These are phyloP conservation scores for Pteropus rufus DNA, from an alignment of 2,797 vertebrate genomes.

Conservation along the genomic window DNA sequence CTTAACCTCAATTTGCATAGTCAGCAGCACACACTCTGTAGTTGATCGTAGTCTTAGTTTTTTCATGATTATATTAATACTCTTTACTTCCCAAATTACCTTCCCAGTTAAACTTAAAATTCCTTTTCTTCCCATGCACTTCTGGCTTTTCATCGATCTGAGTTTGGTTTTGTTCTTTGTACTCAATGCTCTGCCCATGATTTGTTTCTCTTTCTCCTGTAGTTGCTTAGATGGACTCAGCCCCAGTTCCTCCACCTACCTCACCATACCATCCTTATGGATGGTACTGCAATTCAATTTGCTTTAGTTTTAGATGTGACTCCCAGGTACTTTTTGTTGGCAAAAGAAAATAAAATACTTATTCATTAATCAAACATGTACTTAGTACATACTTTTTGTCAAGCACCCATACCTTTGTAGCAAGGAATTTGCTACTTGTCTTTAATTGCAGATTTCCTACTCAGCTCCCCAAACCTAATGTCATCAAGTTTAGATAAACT, in stretches of 20 bases:
- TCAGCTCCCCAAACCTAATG: neutral
- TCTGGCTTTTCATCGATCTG: neutral
- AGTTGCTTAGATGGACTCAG: neutral
- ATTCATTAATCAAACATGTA: neutral
- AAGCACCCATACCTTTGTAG: neutral
- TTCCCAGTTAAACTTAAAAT: neutral
- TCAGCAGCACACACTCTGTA: neutral
- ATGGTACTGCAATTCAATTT: neutral
- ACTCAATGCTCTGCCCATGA: neutral
- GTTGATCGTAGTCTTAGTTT: neutral
- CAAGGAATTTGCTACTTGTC: neutral
- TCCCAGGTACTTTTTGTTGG: neutral
- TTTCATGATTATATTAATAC: neutral
- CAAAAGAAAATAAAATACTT: neutral
- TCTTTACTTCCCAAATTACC: neutral
- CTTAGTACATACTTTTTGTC: neutral
- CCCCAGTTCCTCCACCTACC: neutral
- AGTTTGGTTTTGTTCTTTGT: neutral
- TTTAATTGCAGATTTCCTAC: neutral
- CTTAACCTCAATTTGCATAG: constrained; percentile 21
- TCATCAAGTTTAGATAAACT: neutral
- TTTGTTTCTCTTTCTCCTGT: neutral
- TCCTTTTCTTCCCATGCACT: neutral
- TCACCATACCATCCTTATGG: too few species aligned
- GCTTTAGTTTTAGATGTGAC: neutral